phyloP scores from a whole-genome alignment of 2,888 invertebrate genomes.

The Calameuta filiformis region DNA sequence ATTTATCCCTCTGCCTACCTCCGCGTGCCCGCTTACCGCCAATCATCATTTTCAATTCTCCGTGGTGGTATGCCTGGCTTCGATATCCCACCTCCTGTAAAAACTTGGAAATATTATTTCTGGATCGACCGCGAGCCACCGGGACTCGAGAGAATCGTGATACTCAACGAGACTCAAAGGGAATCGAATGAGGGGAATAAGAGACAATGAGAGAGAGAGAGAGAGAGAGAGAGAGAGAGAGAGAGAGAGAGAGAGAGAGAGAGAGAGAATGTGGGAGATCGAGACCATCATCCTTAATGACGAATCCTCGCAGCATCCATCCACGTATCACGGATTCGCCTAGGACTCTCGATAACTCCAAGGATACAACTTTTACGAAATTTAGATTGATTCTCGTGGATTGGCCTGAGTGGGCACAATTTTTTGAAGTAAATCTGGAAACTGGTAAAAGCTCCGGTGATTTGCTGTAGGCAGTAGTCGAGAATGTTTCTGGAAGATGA shows the following conservation, averaged over 20 bases:
- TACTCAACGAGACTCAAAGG: background rate
- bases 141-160: constrained; percentile 1
- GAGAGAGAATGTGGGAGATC: background rate
- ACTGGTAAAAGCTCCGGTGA: background rate
- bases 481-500: constrained; percentile 4
- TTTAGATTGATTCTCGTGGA: background rate
- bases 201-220: constrained; percentile 22
- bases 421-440: background rate
- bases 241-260: constrained; percentile 7
- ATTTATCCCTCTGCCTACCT: constrained; percentile 35
- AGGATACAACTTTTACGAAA: background rate
- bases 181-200: constrained; percentile 11
- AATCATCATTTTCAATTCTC: constrained; percentile 62
- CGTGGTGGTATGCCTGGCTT: constrained; percentile 44
- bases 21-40: constrained; percentile 48
- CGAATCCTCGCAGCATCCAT: background rate
- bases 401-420: background rate
- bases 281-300: background rate
- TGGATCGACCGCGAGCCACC: constrained; percentile 3
- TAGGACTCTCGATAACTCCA: background rate
- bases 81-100: constrained; percentile 21
- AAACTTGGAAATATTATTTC: constrained; percentile 50
- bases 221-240: constrained; percentile 2
- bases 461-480: background rate
- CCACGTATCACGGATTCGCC: background rate